phyloP scores from a whole-genome alignment of 2,113 vertebrate genomes.

The Eulemur rufifrons region DNA sequence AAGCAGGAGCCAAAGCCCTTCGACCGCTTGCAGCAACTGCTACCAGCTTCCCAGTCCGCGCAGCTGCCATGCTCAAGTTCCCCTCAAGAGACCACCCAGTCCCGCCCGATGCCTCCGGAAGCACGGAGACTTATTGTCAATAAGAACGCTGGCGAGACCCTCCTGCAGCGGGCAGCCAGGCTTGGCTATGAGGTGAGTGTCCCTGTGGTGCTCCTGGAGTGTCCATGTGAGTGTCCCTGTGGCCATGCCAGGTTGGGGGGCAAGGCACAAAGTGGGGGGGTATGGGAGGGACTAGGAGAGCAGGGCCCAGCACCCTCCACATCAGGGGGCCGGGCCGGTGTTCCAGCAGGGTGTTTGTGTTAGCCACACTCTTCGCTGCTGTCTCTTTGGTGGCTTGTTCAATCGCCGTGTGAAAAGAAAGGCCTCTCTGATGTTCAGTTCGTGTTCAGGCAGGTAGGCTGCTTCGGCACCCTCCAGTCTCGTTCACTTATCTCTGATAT shows the following conservation, averaged over 20 bases:
- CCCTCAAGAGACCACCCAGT: conserved; percentile 85
- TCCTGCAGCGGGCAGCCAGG: conserved; percentile 95
- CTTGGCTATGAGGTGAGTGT: conserved; percentile 95
- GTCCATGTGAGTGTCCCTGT: conserved; percentile 79
- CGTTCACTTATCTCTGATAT: conserved; percentile 59
- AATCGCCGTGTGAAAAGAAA: conserved; percentile 6
- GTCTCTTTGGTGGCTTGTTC: conserved; percentile 14
- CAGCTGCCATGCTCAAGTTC: conserved; percentile 77
- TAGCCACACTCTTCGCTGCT: neutral
- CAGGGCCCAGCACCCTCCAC: neutral
- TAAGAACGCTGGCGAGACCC: conserved; percentile 98
- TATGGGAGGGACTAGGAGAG: no score
- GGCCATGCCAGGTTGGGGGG: no score
- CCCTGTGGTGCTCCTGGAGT: neutral
- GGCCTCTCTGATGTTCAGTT: conserved; percentile 37
- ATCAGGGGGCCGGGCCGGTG: neutral
- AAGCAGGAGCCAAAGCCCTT: conserved; percentile 84
- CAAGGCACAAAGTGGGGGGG: rapidly evolving
- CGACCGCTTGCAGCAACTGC: conserved; percentile 82
- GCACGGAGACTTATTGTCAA: conserved; percentile 97
- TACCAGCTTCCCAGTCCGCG: conserved; percentile 78
- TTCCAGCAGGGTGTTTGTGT: neutral
- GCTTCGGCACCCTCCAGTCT: conserved; percentile 24
- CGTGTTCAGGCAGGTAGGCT: conserved; percentile 54
- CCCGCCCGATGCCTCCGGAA: conserved; percentile 96